Evolutionary conservation across 2,888 invertebrate species (phyloP), one percentile per base, ranked within the genome.

Genomic region (Neoaliturus tenellus): DNA sequence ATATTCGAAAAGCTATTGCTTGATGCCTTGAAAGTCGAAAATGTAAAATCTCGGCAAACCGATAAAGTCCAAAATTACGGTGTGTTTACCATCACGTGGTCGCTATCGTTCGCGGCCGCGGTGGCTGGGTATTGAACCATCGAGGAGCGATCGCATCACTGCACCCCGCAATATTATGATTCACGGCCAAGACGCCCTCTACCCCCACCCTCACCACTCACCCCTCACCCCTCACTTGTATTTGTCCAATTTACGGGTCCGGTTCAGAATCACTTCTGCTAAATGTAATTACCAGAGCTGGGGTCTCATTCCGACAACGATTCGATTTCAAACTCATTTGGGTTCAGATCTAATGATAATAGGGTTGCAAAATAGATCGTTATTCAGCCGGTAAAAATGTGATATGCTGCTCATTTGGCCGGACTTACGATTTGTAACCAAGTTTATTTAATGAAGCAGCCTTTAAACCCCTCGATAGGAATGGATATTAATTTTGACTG

Each of bases 151-250:
- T 69, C 80, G 80, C 82, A 67, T 84, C 83, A 89, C 89, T n/a
- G n/a, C 90, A 39, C 90, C 90, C 90, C 89, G 91, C 91, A 91
- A 92, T 92, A 91, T 91, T 91, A 91, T 91, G 90, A 91, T 91
- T 92, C 92, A 92, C 92, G 92, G 92, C 48, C 58, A 48, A 69
- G 67, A 48, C 82, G 31, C 39, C 62, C 85, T 58, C 73, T 35
- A 28, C 41, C 82, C 58, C 25, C 55, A 83, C 73, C 78, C 80
- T 51, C 80, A 48, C 23, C 41, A 84, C 75, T 80, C 75, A 87
- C 86, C 86, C 87, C 89, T 62, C 81, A 55, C 31, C 62, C 83
- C 58, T 73, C 82, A 69, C 55, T 23, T 80, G 33, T 81, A 67
- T 67, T 71, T 84, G 83, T 20, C 67, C 83, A 73, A 83, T 62